These are phyloP conservation scores for Carettochelys insculpta DNA, from an alignment of 2,113 vertebrate species.

Conservation along the genomic window DNA sequence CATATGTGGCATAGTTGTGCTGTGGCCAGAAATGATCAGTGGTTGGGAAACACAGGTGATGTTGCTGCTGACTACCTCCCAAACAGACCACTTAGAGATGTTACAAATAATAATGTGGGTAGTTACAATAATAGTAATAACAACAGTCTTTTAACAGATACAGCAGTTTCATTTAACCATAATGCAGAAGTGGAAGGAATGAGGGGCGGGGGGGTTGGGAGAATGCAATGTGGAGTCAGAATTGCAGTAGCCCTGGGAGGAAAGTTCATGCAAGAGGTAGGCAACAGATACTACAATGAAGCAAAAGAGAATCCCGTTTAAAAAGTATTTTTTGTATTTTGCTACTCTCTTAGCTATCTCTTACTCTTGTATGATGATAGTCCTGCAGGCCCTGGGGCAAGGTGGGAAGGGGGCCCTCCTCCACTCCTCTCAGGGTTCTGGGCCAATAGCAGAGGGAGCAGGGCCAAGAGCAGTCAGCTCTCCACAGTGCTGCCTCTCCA, in stretches of 20 bases:
- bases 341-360: too few species aligned
- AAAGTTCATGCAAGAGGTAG: neutral
- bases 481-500: too few species aligned
- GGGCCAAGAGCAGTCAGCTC: too few species aligned
- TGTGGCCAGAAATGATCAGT: constrained; percentile 38
- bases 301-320: too few species aligned
- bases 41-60: constrained; percentile 16
- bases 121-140: neutral
- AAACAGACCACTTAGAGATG: neutral
- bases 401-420: too few species aligned
- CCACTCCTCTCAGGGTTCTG: too few species aligned
- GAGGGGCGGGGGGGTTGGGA: too few species aligned
- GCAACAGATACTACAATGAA: too few species aligned
- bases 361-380: too few species aligned
- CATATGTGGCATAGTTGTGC: neutral
- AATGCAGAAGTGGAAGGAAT: constrained; percentile 1
- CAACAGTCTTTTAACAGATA: constrained; percentile 49
- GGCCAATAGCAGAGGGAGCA: too few species aligned
- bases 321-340: too few species aligned
- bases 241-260: neutral
- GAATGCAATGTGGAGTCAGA: neutral
- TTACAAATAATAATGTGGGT: neutral
- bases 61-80: constrained; percentile 49
- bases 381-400: too few species aligned
- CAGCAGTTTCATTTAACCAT: constrained; percentile 5